Base-by-base conservation (phyloP, 2,797 vertebrate species). In the Delichon dasypus region DNA sequence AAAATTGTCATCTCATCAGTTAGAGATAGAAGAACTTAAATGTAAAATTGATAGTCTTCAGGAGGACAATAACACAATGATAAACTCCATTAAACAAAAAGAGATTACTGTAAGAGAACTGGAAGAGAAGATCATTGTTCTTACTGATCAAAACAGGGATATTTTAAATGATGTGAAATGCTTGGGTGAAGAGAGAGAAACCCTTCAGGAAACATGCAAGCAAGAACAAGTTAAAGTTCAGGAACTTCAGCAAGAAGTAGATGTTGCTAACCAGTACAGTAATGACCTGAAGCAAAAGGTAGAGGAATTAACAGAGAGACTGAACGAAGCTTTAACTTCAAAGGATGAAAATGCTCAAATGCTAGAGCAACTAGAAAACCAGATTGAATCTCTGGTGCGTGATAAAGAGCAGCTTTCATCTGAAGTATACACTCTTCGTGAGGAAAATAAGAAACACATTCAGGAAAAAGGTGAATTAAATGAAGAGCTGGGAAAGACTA, bases 31-130 rank as follows among this genome's bases (percentile, higher is more conserved):
- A 93, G 96, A 98, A 89, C 97, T 98, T 64, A 98, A 98, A 86
- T 94, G 94, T 79, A 97, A 97, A 67, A 85, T 98, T 47, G 93
- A 95, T 71, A 93, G 91, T 38, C 95, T 99, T 93, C 97, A 97
- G 80, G 96, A 95, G 67, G 98, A 98, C 66, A 99, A 98, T 61
- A 97, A 97, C 51, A 88, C 97, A 38, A 90, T 98, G 75, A 83
- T 96, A 85, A 94, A 89, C 50, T 97, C 97, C 30, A 86, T 99
- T 15, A 87, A 97, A 61, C 94, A 98, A 71, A 98, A 98, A 96
- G 98, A 99, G 64, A 90, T 51, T 48, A 50, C 90, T 32, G 45
- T 97, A 51, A 96, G 98, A 94, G 98, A 98, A 82, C 94, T 99
- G 23, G 97, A 98, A 88, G 94, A 98, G 73, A 97, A 96, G 38